Base-by-base conservation (phyloP, 1,140 invertebrate species). In the Eumaeus atala region DNA sequence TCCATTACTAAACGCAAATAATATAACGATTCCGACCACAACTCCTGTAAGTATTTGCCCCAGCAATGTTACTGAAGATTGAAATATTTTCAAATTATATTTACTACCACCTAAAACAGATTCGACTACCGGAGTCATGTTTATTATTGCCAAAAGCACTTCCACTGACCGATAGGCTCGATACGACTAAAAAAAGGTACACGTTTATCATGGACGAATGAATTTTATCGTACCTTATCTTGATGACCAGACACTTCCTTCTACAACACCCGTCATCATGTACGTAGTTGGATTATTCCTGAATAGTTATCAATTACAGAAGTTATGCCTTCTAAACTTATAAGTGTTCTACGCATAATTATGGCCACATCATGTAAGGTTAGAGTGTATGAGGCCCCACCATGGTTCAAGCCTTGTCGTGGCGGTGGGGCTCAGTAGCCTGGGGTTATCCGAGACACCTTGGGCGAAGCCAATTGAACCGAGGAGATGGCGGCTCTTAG, bases 31-130 rank as follows among this genome's bases (percentile, higher is more conserved):
- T 16, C 66, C 69, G 3, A 71, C 65, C 2, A 67, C 58, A 16
- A 59, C 48, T n/a, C 77, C 77, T 36, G 78, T 70, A 9, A 74
- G 52, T 10, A 73, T 58, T 48, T 77, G 70, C 3, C 65, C 52
- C 11, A 77, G 42, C 9, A 76, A 47, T 53, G 74, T 80, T 8
- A 70, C 52, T 0, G 54, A 51, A 0, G 67, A 64, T 16, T 62
- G 65, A 51, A 67, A 66, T 35, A 67, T 59, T 52, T 67, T 72
- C 48, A 66, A 52, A 9, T 50, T 54, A 42, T 66, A 64, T 16
- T 54, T 42, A 21, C 47, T 8, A 16, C 14, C 40, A 1, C 8
- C 40, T 17, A 16, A 16, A 16, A 16, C 38, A 21, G 51, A 51
- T 58, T 50, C 51, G 21, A 3, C 6, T 6, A 28, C 6, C 49